Evolutionary conservation across 2,113 vertebrate genomes (phyloP).

Genomic region (Oryzias curvinotus): DNA sequence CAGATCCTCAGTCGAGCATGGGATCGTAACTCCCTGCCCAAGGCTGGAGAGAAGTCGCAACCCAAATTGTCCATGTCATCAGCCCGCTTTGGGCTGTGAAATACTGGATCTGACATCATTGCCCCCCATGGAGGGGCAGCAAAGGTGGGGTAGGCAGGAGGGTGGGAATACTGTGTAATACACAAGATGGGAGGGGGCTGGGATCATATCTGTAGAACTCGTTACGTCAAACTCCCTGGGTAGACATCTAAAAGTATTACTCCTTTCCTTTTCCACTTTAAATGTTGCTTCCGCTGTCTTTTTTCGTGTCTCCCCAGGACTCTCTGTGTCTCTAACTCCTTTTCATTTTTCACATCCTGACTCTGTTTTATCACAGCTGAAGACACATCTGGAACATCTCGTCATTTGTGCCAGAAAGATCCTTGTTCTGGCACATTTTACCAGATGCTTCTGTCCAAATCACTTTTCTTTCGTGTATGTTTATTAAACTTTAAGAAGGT

Average conservation of each 20-base stretch:
- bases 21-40: constrained; percentile 89
- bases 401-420: constrained; percentile 1
- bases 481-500: no score
- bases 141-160: constrained; percentile 23
- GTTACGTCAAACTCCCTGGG: constrained; percentile 78
- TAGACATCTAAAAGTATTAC: constrained; percentile 85
- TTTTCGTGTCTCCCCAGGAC: constrained; percentile 23
- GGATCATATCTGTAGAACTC: constrained; percentile 83
- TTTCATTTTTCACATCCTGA: constrained; percentile 29
- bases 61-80: constrained; percentile 93
- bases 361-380: not conserved
- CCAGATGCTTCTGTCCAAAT: no score
- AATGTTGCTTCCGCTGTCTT: constrained; percentile 77
- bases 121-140: constrained; percentile 52
- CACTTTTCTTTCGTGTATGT: no score
- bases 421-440: not conserved
- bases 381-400: constrained; percentile 15
- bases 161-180: constrained; percentile 29
- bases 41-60: constrained; percentile 84
- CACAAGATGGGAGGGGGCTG: constrained; percentile 41
- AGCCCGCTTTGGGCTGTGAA: constrained; percentile 82
- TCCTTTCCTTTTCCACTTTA: constrained; percentile 77
- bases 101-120: constrained; percentile 82
- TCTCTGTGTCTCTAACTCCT: constrained; percentile 20
- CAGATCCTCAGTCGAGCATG: constrained; percentile 77